phyloP scores from a whole-genome alignment of 2,888 invertebrate species.

The Digitonthophagus gazella region DNA sequence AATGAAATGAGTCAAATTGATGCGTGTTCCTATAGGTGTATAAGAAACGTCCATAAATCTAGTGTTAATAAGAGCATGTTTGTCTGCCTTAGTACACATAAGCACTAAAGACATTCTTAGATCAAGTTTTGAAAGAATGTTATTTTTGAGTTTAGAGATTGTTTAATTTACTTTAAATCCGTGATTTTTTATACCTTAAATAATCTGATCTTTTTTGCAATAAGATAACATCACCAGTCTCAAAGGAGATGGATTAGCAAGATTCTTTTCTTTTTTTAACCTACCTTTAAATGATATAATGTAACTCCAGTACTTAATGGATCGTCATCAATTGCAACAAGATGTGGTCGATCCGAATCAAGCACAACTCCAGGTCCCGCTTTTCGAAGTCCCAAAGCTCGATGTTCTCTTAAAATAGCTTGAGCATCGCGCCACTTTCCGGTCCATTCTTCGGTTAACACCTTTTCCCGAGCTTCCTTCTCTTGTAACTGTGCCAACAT shows the following conservation, averaged over 20 bases:
- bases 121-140: no score
- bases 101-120: no score
- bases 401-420: constrained; percentile 83
- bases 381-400: constrained; percentile 81
- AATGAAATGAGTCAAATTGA: no score
- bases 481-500: constrained; percentile 82
- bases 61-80: no score
- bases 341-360: constrained; percentile 88
- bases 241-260: neutral
- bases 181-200: no score
- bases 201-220: neutral
- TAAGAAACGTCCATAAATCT: no score
- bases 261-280: constrained; percentile 6
- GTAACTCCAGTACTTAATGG: constrained; percentile 87
- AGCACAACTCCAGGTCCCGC: constrained; percentile 85
- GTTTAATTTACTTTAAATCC: no score
- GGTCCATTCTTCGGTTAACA: constrained; percentile 85
- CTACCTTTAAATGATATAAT: constrained; percentile 80
- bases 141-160: no score
- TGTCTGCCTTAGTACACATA: no score
- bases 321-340: constrained; percentile 90
- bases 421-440: constrained; percentile 92
- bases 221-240: neutral
- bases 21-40: no score
- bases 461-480: constrained; percentile 86